These are phyloP conservation scores for Lacanobia wlatinum DNA, from an alignment of 2,888 invertebrate genomes.

Conservation along the genomic window DNA sequence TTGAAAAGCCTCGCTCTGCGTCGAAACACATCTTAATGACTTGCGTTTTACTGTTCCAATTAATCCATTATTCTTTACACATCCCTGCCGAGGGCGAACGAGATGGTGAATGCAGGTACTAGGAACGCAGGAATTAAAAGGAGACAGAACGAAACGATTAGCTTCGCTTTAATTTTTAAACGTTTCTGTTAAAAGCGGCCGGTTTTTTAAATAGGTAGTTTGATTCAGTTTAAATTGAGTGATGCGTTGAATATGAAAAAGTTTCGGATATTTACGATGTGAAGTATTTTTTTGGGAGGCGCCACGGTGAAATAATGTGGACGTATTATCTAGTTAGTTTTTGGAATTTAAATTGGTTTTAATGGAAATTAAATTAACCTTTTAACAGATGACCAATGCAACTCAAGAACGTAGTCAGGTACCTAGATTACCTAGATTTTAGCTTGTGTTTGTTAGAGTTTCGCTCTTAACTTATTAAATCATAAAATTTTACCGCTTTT, in stretches of 20 bases:
- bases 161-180: conserved; percentile 69
- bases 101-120: conserved; percentile 30
- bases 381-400: too few species aligned
- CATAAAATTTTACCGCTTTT: too few species aligned
- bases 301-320: not conserved
- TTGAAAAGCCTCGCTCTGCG: conserved; percentile 57
- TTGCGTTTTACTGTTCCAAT: conserved; percentile 68
- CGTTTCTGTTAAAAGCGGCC: conserved; percentile 64
- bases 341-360: not conserved
- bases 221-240: conserved; percentile 71
- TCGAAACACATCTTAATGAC: conserved; percentile 69
- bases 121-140: conserved; percentile 37
- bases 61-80: conserved; percentile 73
- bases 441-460: too few species aligned
- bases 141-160: conserved; percentile 62
- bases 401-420: too few species aligned
- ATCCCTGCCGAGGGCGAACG: conserved; percentile 63
- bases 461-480: too few species aligned
- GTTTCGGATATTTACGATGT: conserved; percentile 40
- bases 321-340: not conserved
- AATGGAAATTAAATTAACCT: too few species aligned
- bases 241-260: conserved; percentile 70
- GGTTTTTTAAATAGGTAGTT: conserved; percentile 70
- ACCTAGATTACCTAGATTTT: too few species aligned
- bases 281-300: conserved; percentile 22